Conservation (phyloP, 2,888 invertebrate species). For the Limnephilus auricula region DNA sequence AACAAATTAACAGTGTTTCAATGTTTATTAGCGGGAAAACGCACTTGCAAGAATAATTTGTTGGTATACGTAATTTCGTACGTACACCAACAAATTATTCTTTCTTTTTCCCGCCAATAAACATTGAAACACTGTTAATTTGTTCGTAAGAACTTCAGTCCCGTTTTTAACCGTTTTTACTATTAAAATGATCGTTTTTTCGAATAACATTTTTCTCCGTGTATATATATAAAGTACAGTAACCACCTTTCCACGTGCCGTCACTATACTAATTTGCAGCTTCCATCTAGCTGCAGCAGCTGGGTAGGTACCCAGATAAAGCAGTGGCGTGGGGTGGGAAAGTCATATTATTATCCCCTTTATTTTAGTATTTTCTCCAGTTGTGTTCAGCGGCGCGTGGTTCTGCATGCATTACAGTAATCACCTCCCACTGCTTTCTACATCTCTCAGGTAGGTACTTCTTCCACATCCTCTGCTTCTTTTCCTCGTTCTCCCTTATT, state of each 20-base stretch:
- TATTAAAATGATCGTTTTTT: too few species aligned
- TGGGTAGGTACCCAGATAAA: neutral
- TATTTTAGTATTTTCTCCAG: slow-evolving; percentile 61
- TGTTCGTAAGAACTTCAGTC: too few species aligned
- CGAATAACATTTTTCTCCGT: too few species aligned
- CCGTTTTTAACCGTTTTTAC: too few species aligned
- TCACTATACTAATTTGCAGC: neutral
- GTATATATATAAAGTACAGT: too few species aligned
- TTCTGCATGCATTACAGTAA: slow-evolving; percentile 62
- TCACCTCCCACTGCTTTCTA: slow-evolving; percentile 40
- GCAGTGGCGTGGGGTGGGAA: neutral
- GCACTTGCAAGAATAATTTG: too few species aligned
- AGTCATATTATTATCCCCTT: slow-evolving; percentile 61
- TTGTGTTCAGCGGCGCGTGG: slow-evolving; percentile 34
- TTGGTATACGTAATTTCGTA: too few species aligned
- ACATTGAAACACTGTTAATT: too few species aligned
- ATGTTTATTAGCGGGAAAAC: too few species aligned
- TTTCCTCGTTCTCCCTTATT: neutral
- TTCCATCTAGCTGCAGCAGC: neutral
- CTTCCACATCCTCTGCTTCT: neutral
- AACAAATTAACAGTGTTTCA: too few species aligned
- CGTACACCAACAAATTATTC: too few species aligned
- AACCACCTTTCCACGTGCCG: neutral
- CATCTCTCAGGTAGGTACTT: neutral
- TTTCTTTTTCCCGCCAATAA: too few species aligned